These are phyloP conservation scores for Netelia fuscicornis DNA, from an alignment of 2,888 invertebrate genomes.

Conservation along the genomic window DNA sequence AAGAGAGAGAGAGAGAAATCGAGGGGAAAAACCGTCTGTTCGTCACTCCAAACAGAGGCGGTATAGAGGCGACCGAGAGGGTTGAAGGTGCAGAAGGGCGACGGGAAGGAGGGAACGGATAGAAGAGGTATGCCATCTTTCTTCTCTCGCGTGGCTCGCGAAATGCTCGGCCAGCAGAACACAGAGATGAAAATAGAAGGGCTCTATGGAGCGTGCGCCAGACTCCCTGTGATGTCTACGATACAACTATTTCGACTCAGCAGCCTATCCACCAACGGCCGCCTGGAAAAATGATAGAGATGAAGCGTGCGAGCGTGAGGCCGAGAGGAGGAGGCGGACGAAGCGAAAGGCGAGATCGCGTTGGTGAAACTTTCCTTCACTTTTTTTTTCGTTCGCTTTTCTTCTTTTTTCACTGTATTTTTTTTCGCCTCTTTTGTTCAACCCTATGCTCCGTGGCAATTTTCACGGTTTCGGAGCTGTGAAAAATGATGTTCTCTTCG, in stretches of 20 bases:
- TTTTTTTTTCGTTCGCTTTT: too few relatives aligned
- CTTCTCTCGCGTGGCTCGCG: slow-evolving; percentile 34
- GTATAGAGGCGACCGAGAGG: slow-evolving; percentile 2
- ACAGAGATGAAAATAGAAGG: slow-evolving; percentile 64
- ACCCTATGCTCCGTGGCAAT: too few relatives aligned
- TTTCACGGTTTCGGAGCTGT: too few relatives aligned
- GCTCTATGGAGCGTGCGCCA: slow-evolving; percentile 35
- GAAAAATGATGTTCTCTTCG: too few relatives aligned
- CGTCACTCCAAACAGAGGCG: background rate
- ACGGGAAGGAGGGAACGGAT: slow-evolving; percentile 3
- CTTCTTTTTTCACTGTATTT: too few relatives aligned
- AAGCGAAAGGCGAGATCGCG: slow-evolving; percentile 1
- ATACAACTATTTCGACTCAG: slow-evolving; percentile 57
- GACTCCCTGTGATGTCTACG: slow-evolving; percentile 49
- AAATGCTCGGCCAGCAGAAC: slow-evolving; percentile 60
- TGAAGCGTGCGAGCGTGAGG: background rate
- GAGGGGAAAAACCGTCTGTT: background rate
- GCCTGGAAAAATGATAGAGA: slow-evolving; percentile 32
- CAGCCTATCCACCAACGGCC: slow-evolving; percentile 35
- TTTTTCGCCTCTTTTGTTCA: too few relatives aligned
- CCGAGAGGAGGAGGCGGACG: slow-evolving; percentile 33
- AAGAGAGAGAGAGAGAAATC: slow-evolving; percentile 23
- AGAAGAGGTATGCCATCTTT: slow-evolving; percentile 13
- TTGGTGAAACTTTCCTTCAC: too few relatives aligned
- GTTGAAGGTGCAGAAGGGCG: slow-evolving; percentile 24